These are phyloP conservation scores for Eupithecia abbreviata DNA, from an alignment of 2,888 invertebrate genomes.

Conservation along the genomic window DNA sequence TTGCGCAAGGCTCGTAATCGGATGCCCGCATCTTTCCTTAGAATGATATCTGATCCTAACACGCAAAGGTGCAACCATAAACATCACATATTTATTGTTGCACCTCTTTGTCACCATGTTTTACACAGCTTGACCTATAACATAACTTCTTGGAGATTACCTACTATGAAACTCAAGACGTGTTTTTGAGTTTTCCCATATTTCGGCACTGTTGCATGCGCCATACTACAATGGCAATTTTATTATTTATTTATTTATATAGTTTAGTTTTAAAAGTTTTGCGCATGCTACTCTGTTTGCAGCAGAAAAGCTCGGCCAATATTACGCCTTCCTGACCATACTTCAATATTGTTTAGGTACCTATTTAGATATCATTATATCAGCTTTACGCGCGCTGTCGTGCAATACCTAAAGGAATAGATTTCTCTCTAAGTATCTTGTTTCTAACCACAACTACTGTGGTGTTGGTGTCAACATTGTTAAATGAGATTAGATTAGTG, in stretches of 20 bases:
- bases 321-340: neutral
- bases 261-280: too few species aligned
- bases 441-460: neutral
- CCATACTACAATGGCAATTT: too few species aligned
- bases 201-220: too few species aligned
- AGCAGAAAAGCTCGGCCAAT: too few species aligned
- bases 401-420: too few species aligned
- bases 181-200: neutral
- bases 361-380: neutral
- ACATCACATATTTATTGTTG: neutral
- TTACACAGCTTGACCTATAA: neutral
- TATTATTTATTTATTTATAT: too few species aligned
- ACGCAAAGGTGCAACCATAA: neutral
- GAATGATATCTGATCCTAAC: conserved; percentile 18
- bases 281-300: too few species aligned
- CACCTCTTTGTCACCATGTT: neutral
- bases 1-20: conserved; percentile 1
- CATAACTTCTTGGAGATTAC: neutral
- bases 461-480: too few species aligned
- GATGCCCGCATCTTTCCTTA: neutral
- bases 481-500: too few species aligned
- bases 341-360: neutral
- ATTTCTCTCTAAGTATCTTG: neutral
- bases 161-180: neutral
- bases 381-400: too few species aligned